Evolutionary conservation across 2,888 invertebrate genomes (phyloP).

Genomic region (Cosmia trapezina): DNA sequence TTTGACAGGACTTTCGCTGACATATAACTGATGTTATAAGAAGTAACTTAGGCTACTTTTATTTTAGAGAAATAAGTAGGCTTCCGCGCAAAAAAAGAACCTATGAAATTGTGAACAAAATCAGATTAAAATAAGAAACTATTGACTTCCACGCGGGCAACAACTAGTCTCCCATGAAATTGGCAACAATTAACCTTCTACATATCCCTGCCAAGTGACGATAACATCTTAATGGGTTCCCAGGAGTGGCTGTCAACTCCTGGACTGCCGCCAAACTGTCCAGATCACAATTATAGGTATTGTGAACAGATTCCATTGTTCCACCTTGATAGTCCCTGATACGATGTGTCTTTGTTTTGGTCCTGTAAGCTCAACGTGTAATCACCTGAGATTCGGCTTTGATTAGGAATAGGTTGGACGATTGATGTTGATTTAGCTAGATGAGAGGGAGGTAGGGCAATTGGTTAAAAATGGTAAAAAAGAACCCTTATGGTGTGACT

Average conservation of each 20-base stretch:
- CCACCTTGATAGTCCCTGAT: slow-evolving; percentile 46
- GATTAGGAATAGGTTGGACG: neutral
- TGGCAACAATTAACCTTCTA: slow-evolving; percentile 28
- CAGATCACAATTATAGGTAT: slow-evolving; percentile 64
- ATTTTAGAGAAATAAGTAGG: too few relatives aligned
- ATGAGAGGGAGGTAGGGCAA: neutral
- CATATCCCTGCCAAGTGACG: slow-evolving; percentile 13
- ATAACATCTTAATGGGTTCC: slow-evolving; percentile 69
- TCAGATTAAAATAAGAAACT: too few relatives aligned
- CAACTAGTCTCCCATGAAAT: neutral
- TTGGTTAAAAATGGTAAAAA: too few relatives aligned
- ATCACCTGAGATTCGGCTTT: slow-evolving; percentile 24
- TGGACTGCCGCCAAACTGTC: slow-evolving; percentile 63
- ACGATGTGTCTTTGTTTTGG: slow-evolving; percentile 46
- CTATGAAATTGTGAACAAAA: too few relatives aligned
- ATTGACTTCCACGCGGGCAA: too few relatives aligned
- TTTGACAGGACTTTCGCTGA: too few relatives aligned
- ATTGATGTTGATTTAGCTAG: slow-evolving; percentile 8
- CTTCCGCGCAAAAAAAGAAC: too few relatives aligned
- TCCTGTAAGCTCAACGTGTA: slow-evolving; percentile 9
- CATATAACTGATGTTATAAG: too few relatives aligned
- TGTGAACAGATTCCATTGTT: slow-evolving; percentile 58
- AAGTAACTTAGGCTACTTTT: too few relatives aligned
- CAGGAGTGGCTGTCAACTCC: slow-evolving; percentile 68
- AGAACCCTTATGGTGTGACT: too few relatives aligned